Evolutionary conservation across 2,888 invertebrate species (phyloP), one percentile per base, ranked within the genome.

Genomic region (Phyllotreta cruciferae): DNA sequence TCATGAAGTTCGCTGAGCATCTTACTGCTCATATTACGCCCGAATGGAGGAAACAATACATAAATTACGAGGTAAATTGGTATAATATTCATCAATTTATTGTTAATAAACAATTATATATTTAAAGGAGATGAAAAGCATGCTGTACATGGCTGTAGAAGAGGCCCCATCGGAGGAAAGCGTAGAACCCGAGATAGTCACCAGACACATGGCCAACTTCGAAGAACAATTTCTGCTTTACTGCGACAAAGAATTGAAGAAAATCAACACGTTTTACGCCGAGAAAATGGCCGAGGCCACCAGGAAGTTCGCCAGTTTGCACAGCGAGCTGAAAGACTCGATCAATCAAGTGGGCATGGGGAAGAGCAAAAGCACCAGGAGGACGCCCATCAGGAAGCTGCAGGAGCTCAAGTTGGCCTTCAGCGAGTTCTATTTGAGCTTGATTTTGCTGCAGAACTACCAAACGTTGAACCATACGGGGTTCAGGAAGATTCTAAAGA

Each of bases 1-100:
- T n/a, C n/a, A 95, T 94, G 94, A 95, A 94, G 85, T 94, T 95
- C 79, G 91, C 94, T 8, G 93, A 95, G 81, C 94, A 94, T 82
- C 84, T 94, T 67, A 84, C 89, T 41, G 92, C 93, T 41, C 94
- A 95, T 77, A 92, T 95, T 70, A 95, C 94, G 60, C 94, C 94
- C 63, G 94, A 95, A 86, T 94, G 94, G 94, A 85, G 94, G 71
- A 94, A 93, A 79, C 94, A 95, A 78, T 95, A 88, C 70, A 89
- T 89, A 75, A 87, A 86, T 78, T 90, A 89, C 82, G 89, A 89
- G 85, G 89, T 88, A 80, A 77, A 53, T 45, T 50, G 45, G 45
- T 57, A 39, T 41, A n/a, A 42, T 49, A 13, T 39, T 54, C 14
- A 45, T 7, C 11, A 42, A 42, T 10, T 42, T 5, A n/a, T 42